These are phyloP conservation scores for Rhodinocichla rosea DNA, from an alignment of 2,113 vertebrate genomes.

Conservation along the genomic window DNA sequence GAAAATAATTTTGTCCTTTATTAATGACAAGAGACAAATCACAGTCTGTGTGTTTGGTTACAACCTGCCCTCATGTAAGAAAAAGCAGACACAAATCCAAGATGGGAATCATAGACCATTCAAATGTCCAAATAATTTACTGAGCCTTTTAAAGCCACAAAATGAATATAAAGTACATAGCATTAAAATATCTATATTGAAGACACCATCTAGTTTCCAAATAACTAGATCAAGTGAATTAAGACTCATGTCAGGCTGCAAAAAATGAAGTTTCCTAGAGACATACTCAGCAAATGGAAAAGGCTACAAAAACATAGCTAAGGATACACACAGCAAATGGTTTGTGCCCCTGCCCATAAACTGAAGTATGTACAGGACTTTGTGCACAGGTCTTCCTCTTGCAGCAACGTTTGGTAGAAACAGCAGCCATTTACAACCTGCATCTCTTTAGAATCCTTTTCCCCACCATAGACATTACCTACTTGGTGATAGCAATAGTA, in stretches of 20 bases:
- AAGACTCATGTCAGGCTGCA: neutral
- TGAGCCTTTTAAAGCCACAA: neutral
- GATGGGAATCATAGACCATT: neutral
- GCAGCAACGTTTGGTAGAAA: neutral
- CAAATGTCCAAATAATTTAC: neutral
- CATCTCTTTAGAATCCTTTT: neutral
- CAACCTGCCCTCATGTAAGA: neutral
- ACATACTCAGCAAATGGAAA: neutral
- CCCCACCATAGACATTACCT: neutral
- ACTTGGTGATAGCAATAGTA: neutral
- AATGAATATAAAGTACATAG: neutral
- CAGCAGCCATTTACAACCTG: neutral
- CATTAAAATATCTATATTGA: neutral
- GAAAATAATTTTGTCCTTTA: neutral
- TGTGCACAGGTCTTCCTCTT: neutral
- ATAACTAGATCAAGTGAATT: neutral
- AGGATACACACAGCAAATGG: neutral
- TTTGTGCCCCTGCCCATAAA: neutral
- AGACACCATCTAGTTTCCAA: neutral
- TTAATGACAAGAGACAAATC: neutral
- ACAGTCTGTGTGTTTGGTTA: neutral
- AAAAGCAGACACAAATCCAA: neutral
- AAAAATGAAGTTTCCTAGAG: neutral
- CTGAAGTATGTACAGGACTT: neutral
- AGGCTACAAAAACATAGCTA: neutral